These are phyloP conservation scores for Gari tellinella DNA, from an alignment of 2,888 invertebrate genomes.

Conservation along the genomic window DNA sequence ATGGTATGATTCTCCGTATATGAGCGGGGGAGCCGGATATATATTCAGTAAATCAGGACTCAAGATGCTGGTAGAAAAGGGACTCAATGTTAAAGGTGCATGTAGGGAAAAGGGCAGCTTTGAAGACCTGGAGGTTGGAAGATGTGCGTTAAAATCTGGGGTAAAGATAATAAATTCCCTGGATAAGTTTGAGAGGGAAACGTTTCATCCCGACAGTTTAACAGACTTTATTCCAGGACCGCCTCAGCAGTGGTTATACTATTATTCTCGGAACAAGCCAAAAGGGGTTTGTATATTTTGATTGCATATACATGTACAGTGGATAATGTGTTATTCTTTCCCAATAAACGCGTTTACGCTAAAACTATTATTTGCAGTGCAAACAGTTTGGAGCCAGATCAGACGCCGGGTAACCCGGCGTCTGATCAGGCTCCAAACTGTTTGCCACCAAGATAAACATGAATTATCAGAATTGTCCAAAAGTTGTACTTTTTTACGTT, in stretches of 20 bases:
- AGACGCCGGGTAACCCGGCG: too few species aligned
- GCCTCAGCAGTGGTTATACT: constrained; percentile 54
- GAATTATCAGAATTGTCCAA: too few species aligned
- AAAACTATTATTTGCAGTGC: too few species aligned
- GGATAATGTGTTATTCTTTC: too few species aligned
- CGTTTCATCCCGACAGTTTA: constrained; percentile 55
- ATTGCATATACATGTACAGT: too few species aligned
- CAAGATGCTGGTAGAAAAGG: constrained; percentile 45
- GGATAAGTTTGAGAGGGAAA: constrained; percentile 57
- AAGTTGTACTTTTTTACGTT: too few species aligned
- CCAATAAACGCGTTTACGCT: too few species aligned
- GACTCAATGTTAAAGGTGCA: constrained; percentile 39
- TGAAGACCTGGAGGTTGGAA: constrained; percentile 56
- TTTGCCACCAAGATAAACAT: too few species aligned
- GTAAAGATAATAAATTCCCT: constrained; percentile 46
- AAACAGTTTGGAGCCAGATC: too few species aligned
- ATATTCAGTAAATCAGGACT: constrained; percentile 53
- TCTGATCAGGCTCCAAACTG: too few species aligned
- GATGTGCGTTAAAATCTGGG: constrained; percentile 47
- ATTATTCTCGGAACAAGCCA: constrained; percentile 56
- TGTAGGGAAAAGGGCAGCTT: constrained; percentile 48
- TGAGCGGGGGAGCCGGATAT: constrained; percentile 62
- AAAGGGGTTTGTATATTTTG: constrained; percentile 51
- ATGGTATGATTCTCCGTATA: constrained; percentile 57
- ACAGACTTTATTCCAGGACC: constrained; percentile 56